Evolutionary conservation across 2,888 invertebrate genomes (phyloP).

Genomic region (Tenthredo distinguenda): DNA sequence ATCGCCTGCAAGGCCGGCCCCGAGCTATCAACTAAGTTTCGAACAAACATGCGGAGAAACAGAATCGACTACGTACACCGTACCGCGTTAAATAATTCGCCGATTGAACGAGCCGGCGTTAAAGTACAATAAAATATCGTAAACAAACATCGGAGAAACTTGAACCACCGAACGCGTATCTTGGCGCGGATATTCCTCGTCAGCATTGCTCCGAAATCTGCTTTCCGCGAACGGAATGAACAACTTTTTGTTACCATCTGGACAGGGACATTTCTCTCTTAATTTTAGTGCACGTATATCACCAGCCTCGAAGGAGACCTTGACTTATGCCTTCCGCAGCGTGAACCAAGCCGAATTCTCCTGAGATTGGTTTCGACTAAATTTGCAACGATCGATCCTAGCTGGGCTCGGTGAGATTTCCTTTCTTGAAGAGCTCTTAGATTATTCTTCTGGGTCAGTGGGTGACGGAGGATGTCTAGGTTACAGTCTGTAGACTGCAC

Average conservation of each 20-base stretch:
- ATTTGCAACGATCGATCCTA: not conserved
- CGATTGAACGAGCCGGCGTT: not conserved
- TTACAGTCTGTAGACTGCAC: not conserved
- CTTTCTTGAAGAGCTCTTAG: not conserved
- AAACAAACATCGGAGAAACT: not conserved
- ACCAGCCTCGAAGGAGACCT: too few species aligned
- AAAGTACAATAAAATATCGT: not conserved
- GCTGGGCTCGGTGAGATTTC: not conserved
- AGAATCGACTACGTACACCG: not conserved
- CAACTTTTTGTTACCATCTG: not conserved
- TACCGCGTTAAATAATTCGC: not conserved
- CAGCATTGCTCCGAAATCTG: not conserved
- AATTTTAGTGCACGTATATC: not conserved
- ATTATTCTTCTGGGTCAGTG: conserved; percentile 69
- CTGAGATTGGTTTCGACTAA: not conserved
- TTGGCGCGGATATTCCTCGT: not conserved
- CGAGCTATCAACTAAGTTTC: not conserved
- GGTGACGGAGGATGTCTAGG: conserved; percentile 64
- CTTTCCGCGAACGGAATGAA: not conserved
- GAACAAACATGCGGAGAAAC: conserved; percentile 6
- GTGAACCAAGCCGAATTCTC: not conserved
- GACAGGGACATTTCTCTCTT: too few species aligned
- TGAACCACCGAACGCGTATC: not conserved
- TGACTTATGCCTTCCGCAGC: too few species aligned
- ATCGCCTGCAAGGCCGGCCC: conserved; percentile 27